Evolutionary conservation across 2,888 invertebrate genomes (phyloP), one percentile per base, ranked within the genome.

Genomic region (Folsomia candida): DNA sequence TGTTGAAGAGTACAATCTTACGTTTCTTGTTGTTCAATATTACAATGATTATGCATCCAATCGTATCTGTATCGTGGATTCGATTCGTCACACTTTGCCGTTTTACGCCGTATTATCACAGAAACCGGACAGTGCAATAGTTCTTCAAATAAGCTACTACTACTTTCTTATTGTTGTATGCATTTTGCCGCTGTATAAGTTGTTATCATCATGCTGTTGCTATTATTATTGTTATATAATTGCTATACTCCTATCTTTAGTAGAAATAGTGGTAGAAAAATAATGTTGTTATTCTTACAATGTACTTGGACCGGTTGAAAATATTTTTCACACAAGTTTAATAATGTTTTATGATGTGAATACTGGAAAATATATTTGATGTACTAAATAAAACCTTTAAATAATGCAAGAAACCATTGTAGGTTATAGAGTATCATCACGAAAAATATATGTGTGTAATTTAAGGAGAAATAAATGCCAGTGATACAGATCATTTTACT

Each of bases 391-490:
- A 37, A 37, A 37, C 37, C 37, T 37, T 37, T 37, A 37, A 37
- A 37, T 37, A 37, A 37, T 37, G 37, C 37, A 37, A 37, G 37
- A 37, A 37, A 37, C 37, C 37, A 37, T 14, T 37, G 14, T 37
- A 37, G 37, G 4, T 37, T n/a, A n/a, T n/a, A 14, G 37, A 9
- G 37, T 37, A 37, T 37, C 4, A 37, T 37, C 14, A 37, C 14
- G 37, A 37, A 37, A 37, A 37, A 37, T 37, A 14, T 9, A 37
- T 37, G 14, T 37, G 14, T 37, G 14, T 37, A 37, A 37, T 37
- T 37, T 37, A 9, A 37, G 51, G 51, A 27, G 51, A 65, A 68
- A 60, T 60, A 68, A 62, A 61, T 51, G 68, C 62, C 68, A 68
- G 68, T 68, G 68, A 68, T 68, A 68, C 68, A 68, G 37, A 37